Evolutionary conservation across 2,113 vertebrate species (phyloP).

Genomic region (Enhydra lutris): DNA sequence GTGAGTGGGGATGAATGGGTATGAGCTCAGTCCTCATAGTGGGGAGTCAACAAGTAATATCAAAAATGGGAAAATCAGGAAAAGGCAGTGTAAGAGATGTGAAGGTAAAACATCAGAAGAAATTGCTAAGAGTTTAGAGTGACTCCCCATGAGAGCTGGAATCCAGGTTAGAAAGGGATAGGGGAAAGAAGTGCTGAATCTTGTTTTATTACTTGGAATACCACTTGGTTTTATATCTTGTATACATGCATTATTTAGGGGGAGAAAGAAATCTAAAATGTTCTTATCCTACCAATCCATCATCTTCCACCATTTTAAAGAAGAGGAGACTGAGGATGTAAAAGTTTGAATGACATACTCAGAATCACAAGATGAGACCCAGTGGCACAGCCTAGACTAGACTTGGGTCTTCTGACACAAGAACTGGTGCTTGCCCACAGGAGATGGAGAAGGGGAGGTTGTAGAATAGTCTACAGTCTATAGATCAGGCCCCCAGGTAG

Average conservation of each 20-base stretch:
- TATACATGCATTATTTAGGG: not conserved
- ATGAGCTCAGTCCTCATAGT: not conserved
- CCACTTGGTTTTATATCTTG: not conserved
- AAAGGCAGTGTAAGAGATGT: not conserved
- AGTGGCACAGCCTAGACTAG: fast-evolving
- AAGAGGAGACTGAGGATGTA: not conserved
- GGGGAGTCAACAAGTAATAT: not conserved
- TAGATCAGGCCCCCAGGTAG: not conserved
- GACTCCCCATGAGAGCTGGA: not conserved
- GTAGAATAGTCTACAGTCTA: no score
- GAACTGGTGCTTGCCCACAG: not conserved
- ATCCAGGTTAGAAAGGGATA: not conserved
- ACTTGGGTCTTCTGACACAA: fast-evolving
- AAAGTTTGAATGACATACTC: not conserved
- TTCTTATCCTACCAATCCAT: not conserved
- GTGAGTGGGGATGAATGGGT: not conserved
- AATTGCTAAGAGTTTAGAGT: not conserved
- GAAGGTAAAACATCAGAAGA: not conserved
- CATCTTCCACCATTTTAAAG: not conserved
- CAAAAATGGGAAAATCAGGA: not conserved
- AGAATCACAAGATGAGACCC: fast-evolving
- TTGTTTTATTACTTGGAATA: not conserved
- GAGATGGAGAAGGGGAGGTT: not conserved
- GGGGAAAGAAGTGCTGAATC: not conserved
- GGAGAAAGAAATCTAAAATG: not conserved